Percentiles rank a stretch among this genome's conserved stretches.
Conservation (phyloP, 37 sponge, comb jelly and placozoan species). For the Chondrilla cf. caribensis region DNA sequence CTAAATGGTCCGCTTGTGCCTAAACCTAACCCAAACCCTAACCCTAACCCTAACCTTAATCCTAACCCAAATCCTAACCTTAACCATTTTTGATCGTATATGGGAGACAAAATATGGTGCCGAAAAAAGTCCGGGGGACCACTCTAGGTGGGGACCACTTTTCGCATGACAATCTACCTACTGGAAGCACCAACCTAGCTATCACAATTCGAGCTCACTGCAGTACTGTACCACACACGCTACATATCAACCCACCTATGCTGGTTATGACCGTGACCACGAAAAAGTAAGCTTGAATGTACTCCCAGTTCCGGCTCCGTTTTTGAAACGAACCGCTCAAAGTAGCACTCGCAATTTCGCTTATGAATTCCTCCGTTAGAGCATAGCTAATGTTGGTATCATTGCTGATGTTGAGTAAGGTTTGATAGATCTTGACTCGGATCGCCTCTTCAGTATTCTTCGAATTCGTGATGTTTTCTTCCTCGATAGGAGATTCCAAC, state of each 20-base stretch:
- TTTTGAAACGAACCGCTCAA: not conserved
- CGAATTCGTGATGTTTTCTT: not conserved
- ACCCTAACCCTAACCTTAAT: too few species aligned
- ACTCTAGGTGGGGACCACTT: too few species aligned
- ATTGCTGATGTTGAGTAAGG: not conserved
- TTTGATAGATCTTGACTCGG: not conserved
- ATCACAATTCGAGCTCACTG: too few species aligned
- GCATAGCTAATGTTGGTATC: not conserved
- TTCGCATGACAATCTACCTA: too few species aligned
- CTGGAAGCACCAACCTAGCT: too few species aligned
- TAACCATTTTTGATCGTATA: too few species aligned
- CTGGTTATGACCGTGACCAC: not conserved
- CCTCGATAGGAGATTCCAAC: not conserved
- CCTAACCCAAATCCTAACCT: too few species aligned
- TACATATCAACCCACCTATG: constrained; percentile 11
- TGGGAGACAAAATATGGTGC: too few species aligned
- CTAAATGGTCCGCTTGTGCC: too few species aligned
- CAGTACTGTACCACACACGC: too few species aligned
- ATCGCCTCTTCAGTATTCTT: not conserved
- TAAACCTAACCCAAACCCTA: too few species aligned
- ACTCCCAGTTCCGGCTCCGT: not conserved
- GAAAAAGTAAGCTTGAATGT: not conserved
- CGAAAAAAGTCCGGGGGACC: too few species aligned
- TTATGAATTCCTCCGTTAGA: not conserved
- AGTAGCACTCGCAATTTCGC: not conserved